These are phyloP conservation scores for Oxyura jamaicensis DNA, from an alignment of 2,113 vertebrate species.

Conservation along the genomic window DNA sequence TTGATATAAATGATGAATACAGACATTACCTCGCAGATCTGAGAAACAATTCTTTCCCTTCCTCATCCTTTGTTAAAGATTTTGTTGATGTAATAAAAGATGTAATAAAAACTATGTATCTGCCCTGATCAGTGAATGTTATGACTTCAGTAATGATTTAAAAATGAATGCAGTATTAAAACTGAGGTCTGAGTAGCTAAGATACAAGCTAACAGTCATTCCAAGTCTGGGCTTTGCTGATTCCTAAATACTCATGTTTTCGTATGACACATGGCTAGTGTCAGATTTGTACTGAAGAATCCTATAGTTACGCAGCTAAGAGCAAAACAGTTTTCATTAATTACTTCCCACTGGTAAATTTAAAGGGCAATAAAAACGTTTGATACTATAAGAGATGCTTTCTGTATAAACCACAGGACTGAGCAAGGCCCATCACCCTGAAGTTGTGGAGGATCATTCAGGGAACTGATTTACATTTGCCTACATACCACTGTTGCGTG, in stretches of 20 bases:
- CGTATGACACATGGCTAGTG: neutral
- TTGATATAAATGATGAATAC: neutral
- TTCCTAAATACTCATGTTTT: neutral
- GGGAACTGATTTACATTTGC: neutral
- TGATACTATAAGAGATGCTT: neutral
- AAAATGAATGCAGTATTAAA: constrained; percentile 13
- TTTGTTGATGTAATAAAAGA: neutral
- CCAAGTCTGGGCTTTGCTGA: neutral
- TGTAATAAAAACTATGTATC: neutral
- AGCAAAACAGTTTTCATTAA: neutral
- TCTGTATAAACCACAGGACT: neutral
- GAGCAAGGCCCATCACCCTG: neutral
- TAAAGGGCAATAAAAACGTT: neutral
- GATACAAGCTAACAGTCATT: neutral
- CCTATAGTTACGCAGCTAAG: neutral
- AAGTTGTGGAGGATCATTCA: neutral
- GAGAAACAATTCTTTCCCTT: neutral
- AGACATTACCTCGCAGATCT: neutral
- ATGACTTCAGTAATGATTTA: neutral
- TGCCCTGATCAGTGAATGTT: neutral
- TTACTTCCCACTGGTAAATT: neutral
- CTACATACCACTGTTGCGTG: neutral
- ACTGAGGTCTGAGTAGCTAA: neutral
- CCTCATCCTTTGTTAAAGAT: neutral
- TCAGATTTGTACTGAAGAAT: neutral